Evolutionary conservation across 2,888 invertebrate genomes (phyloP), one percentile per base, ranked within the genome.

Genomic region (Sturmia bella): DNA sequence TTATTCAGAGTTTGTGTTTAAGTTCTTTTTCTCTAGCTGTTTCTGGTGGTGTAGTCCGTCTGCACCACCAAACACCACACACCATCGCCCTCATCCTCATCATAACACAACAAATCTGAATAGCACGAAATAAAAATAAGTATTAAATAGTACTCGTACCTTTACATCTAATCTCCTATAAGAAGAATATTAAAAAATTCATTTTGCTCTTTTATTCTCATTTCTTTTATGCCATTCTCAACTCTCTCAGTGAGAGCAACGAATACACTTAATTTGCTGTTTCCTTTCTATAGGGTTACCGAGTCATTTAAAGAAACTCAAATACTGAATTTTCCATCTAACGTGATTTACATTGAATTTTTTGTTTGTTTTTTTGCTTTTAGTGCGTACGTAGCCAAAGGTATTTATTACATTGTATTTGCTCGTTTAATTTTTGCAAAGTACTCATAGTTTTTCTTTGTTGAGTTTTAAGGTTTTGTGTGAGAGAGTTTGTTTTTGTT

Each of bases 91-190:
- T 21, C 64, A 66, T 43, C 72, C 57, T 21, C 57, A 80, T 59
- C 56, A 56, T 50, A 68, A 56, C 39, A 57, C 3, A 32, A 32
- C 1, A 32, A 32, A 50, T 70, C 17, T 45, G 27, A 77, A 41
- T 50, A 15, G 59, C n/a, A 32, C 32, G 32, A 32, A 32, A 32
- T 32, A 32, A 32, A 32, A 32, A 9, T 57, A 32, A 12, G n/a
- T 57, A 24, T 64, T 56, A 32, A 39, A 24, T 56, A 68, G 21
- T 52, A 50, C 39, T 80, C 37, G 57, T 69, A 82, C 52, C 24
- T 64, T 43, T 37, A 64, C 57, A 82, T 74, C 61, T 66, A 70
- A 70, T 82, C 54, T 70, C 41, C 56, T 61, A 70, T 78, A 68
- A 68, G 27, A 43, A 17, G 4, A 64, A 15, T 21, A 50, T 39